Base-by-base conservation (phyloP, 2,888 invertebrate genomes). In the Diloba caeruleocephala region DNA sequence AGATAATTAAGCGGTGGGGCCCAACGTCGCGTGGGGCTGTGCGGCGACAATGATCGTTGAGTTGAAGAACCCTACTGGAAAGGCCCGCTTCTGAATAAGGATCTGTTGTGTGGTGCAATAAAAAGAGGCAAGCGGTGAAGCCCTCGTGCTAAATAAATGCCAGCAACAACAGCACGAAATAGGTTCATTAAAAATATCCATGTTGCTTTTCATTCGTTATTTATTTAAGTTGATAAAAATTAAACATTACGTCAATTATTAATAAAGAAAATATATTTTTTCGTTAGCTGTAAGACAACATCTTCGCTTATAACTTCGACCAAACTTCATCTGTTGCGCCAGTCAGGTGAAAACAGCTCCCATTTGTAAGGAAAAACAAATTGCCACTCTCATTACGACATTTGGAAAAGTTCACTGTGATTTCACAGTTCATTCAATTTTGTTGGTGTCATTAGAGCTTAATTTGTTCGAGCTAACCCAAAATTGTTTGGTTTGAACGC, bases 341-440 rank as follows among this genome's bases (percentile, higher is more conserved):
- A 75, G 79, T 80, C 86, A 88, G 87, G 88, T 89, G 86, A 83
- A 79, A 87, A 87, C 79, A 81, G 76, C 74, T 77, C 71, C 78
- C 82, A 84, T 87, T 89, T 88, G 83, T 85, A 84, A 84, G 84
- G 85, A 86, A 88, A 88, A 88, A 87, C 87, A 87, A 87, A 88
- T 88, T 84, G 85, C 82, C 81, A 74, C 76, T 78, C 82, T 89
- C 87, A 88, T 88, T 87, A 88, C 83, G 78, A 81, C 82, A 85
- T 85, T 82, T 76, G 81, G 82, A 84, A 84, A 87, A 86, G 80
- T 84, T 82, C 77, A 66, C 77, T 72, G 79, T 79, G 81, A 87
- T 88, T 87, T 88, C 81, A 85, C 86, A 82, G 81, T 75, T 78
- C 86, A 85, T 85, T 84, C 82, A 77, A 79, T 84, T 81, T 80